A percentile compares a stretch with the other conserved stretches of the same genome.
phyloP scores from a whole-genome alignment of 2,113 vertebrate species.

The Crypturellus undulatus region DNA sequence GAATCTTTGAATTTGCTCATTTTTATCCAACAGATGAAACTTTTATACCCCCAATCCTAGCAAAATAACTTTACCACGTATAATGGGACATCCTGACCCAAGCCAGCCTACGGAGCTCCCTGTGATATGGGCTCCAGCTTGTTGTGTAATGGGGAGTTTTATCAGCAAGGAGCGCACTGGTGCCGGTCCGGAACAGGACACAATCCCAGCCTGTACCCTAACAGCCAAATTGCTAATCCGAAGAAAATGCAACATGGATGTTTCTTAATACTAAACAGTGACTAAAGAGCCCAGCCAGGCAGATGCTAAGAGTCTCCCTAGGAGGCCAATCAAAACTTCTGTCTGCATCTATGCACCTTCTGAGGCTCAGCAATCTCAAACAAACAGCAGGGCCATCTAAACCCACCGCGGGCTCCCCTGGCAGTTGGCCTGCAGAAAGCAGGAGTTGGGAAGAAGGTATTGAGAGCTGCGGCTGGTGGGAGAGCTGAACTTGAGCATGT shows the following conservation, averaged over 20 bases:
- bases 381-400: conserved; percentile 10
- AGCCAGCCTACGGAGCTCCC: not conserved
- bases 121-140: not conserved
- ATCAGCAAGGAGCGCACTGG: accelerated
- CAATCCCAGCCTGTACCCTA: not conserved
- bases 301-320: not conserved
- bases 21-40: not conserved
- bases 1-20: not conserved
- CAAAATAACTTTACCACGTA: not conserved
- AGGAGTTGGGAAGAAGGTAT: conserved; percentile 14
- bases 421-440: not conserved
- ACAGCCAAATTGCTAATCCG: not conserved
- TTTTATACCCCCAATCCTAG: not conserved
- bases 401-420: not conserved
- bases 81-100: not conserved
- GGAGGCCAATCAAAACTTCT: conserved; percentile 19
- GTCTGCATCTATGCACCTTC: conserved; percentile 13
- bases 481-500: not conserved
- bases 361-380: conserved; percentile 4
- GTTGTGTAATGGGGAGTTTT: not conserved
- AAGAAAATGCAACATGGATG: not conserved
- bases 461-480: conserved; percentile 56
- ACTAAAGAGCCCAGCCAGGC: not conserved
- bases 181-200: not conserved
- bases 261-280: not conserved